phyloP scores from a whole-genome alignment of 2,113 vertebrate genomes.

The Channa argus region DNA sequence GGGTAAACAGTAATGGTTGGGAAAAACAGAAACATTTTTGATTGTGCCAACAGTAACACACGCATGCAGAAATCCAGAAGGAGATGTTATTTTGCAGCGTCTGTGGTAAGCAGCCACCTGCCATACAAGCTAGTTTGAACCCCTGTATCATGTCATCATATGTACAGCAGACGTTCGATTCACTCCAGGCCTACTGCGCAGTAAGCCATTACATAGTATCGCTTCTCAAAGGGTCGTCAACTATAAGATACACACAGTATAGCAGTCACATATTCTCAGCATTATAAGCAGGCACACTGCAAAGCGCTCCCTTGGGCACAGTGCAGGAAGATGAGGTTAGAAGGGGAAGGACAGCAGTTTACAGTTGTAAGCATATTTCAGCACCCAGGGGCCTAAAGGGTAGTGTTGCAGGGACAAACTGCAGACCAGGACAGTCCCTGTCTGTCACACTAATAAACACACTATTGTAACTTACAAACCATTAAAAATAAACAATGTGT shows the following conservation, averaged over 20 bases:
- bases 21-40: conserved; percentile 16
- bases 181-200: not conserved
- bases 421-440: conserved; percentile 40
- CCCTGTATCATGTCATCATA: conserved; percentile 9
- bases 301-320: not conserved
- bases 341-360: conserved; percentile 57
- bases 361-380: conserved; percentile 82
- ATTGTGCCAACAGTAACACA: conserved; percentile 48
- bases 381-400: conserved; percentile 50
- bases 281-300: conserved; percentile 30
- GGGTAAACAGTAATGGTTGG: not conserved
- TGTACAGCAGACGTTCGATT: conserved; percentile 18
- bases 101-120: conserved; percentile 12
- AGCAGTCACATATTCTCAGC: conserved; percentile 25
- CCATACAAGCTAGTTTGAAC: not conserved
- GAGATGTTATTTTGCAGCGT: conserved; percentile 38
- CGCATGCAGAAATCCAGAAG: conserved; percentile 47
- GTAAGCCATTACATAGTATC: conserved; percentile 26
- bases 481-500: conserved; percentile 35
- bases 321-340: conserved; percentile 63
- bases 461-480: conserved; percentile 55
- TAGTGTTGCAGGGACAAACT: conserved; percentile 75
- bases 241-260: not conserved
- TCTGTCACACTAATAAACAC: conserved; percentile 67
- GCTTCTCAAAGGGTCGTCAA: not conserved